A percentile compares a stretch with the other conserved stretches of the same genome.
Conservation (phyloP, 1,140 invertebrate genomes). For the Hyles vespertilio region DNA sequence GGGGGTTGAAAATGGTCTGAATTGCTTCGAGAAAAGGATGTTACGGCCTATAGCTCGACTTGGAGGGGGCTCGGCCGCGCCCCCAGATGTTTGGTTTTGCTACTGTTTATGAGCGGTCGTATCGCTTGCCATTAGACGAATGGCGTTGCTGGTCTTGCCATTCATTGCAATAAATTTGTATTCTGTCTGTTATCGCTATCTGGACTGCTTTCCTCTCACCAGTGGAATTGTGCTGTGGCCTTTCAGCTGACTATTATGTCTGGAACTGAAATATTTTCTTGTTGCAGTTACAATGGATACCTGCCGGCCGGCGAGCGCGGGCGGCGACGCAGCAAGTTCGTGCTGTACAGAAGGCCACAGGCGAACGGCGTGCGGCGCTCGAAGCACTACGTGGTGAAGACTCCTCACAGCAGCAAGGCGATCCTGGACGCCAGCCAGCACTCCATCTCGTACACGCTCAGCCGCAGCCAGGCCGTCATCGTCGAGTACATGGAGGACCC, state of each 20-base stretch:
- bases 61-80: too few relatives aligned
- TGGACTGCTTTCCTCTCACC: too few relatives aligned
- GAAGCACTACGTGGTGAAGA: slow-evolving; percentile 96
- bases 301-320: slow-evolving; percentile 94
- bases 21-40: too few relatives aligned
- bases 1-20: too few relatives aligned
- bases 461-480: slow-evolving; percentile 96
- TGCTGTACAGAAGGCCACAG: slow-evolving; percentile 87
- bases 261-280: not conserved
- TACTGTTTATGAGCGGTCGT: too few relatives aligned
- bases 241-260: not conserved
- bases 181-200: too few relatives aligned
- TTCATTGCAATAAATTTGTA: too few relatives aligned
- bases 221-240: not conserved
- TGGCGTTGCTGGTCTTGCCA: too few relatives aligned
- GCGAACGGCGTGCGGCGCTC: slow-evolving; percentile 96
- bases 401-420: slow-evolving; percentile 91
- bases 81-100: too few relatives aligned
- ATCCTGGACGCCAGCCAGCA: slow-evolving; percentile 94
- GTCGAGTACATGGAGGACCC: slow-evolving; percentile 97
- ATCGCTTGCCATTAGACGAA: too few relatives aligned
- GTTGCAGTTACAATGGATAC: slow-evolving; percentile 94
- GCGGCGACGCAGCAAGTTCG: slow-evolving; percentile 94
- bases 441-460: slow-evolving; percentile 98
- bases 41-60: too few relatives aligned